Conservation (phyloP, 2,797 vertebrate species). For the Scolopax rusticola region DNA sequence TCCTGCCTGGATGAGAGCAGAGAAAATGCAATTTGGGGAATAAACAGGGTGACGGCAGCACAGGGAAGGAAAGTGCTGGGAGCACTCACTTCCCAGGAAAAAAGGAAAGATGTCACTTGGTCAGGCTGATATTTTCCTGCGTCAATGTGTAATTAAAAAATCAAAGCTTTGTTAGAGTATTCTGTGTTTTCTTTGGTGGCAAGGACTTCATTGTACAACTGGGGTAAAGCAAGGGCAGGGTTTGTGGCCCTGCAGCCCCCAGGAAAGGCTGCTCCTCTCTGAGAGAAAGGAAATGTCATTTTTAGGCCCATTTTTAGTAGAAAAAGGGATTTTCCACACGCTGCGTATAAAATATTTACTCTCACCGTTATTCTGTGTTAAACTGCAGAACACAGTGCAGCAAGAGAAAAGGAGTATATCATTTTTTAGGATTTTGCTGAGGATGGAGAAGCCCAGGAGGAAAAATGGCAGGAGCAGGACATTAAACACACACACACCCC, state of each 20-base stretch:
- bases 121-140: not conserved
- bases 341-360: not conserved
- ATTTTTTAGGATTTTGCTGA: not conserved
- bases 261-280: not conserved
- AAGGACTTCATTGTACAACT: accelerated
- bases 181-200: not conserved
- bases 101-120: accelerated
- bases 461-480: not conserved
- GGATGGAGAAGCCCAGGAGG: not conserved
- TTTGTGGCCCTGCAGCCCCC: not conserved
- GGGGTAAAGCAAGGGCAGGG: not conserved
- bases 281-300: not conserved
- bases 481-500: accelerated
- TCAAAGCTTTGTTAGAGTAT: not conserved
- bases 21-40: not conserved
- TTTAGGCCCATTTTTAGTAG: not conserved
- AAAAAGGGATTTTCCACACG: not conserved
- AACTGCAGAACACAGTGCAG: not conserved
- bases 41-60: accelerated
- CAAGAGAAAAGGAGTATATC: accelerated
- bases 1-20: not conserved
- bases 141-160: not conserved
- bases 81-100: not conserved
- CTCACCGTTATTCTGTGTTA: too few relatives aligned
- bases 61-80: not conserved